Conservation (phyloP, 2,888 invertebrate species). For the Hirtodrosophila trivittata region DNA sequence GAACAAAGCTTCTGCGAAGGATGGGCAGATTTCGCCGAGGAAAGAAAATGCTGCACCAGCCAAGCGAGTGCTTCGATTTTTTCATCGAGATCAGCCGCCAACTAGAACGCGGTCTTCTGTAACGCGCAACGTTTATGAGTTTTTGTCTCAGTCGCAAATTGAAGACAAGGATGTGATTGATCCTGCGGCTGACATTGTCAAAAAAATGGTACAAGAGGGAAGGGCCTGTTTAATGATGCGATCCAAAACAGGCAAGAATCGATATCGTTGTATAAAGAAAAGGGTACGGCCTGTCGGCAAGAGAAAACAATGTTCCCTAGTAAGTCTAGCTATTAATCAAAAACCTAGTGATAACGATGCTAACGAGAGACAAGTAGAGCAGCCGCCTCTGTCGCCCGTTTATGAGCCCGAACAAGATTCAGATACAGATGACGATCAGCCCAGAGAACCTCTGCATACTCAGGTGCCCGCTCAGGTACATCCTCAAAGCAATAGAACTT, state of each 20-base stretch:
- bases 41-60: no score
- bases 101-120: slow-evolving; percentile 47
- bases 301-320: slow-evolving; percentile 50
- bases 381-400: slow-evolving; percentile 45
- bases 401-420: slow-evolving; percentile 29
- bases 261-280: slow-evolving; percentile 36
- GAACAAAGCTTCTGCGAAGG: no score
- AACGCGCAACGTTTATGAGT: slow-evolving; percentile 76
- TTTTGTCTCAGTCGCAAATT: slow-evolving; percentile 77
- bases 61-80: slow-evolving; percentile 60
- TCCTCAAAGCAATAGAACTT: background rate
- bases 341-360: background rate
- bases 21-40: no score
- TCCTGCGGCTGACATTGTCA: slow-evolving; percentile 79
- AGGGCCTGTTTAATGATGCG: slow-evolving; percentile 85
- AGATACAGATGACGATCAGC: slow-evolving; percentile 1
- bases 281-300: slow-evolving; percentile 51
- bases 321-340: slow-evolving; percentile 5
- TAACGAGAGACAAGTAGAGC: background rate
- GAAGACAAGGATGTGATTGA: slow-evolving; percentile 68
- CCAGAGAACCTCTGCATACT: background rate
- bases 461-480: slow-evolving; percentile 19
- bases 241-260: slow-evolving; percentile 79
- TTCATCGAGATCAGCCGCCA: slow-evolving; percentile 51
- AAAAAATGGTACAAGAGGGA: slow-evolving; percentile 84